Base-by-base conservation (phyloP, 2,797 vertebrate species). In the Brotogeris chrysoptera region DNA sequence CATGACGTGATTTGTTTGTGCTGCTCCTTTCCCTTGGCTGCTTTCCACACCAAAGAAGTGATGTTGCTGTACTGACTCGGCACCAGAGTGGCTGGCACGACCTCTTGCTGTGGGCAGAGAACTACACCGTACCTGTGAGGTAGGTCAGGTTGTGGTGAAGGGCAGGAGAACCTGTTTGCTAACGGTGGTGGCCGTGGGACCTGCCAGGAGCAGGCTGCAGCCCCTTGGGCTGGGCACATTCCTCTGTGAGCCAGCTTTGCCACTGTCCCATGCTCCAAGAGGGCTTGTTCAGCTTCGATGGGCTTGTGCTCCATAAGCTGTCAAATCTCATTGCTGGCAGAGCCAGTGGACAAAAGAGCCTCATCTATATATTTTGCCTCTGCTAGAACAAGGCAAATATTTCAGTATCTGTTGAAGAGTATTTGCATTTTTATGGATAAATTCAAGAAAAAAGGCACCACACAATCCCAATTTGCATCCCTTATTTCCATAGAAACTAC, bases 361-460 rank as follows among this genome's bases (percentile, higher is more conserved):
- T 82, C 23, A 3, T 73, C 87, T 86, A 30, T 88, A 7, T 91
- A 53, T 87, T 81, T 80, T 91, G 72, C 70, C 77, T 96, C 34
- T 49, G 49, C 92, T 84, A 87, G 80, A 92, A 94, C 80, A 92
- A 88, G 83, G 64, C 55, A 94, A 97, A 94, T 90, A 93, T 94
- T 96, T 92, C 94, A 71, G 81, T 84, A 69, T 91, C 92, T 86
- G 55, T 91, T 89, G 82, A 93, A 90, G 89, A 82, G 80, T 92
- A 96, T 96, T 95, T 97, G 92, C 96, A 97, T 97, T 96, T 96
- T 97, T 97, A 97, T 97, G 95, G 96, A 96, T 95, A 96, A 96
- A 97, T 95, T 95, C 85, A 92, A 97, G 92, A 95, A 95, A 96
- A 96, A 96, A 96, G 90, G 79, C 89, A 78, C 79, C 92, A 95